A percentile compares a stretch with the other conserved stretches of the same genome.
These are phyloP conservation scores for Drepanosiphum platanoidis DNA, from an alignment of 2,888 invertebrate species.

Conservation along the genomic window DNA sequence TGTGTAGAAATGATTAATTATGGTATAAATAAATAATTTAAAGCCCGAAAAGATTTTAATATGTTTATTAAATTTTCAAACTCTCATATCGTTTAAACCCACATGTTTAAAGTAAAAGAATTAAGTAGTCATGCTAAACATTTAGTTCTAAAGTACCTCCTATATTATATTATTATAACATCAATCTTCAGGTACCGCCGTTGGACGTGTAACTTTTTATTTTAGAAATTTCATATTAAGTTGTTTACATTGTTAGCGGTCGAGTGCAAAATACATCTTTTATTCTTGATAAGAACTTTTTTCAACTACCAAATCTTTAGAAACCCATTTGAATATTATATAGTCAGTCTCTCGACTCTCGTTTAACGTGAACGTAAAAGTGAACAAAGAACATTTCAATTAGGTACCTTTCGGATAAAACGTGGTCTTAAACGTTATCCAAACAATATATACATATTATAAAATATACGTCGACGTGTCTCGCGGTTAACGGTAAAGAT, in stretches of 20 bases:
- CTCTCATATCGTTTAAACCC: too few species aligned
- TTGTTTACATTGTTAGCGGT: background rate
- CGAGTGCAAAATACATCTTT: background rate
- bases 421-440: conserved; percentile 16
- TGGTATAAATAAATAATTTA: too few species aligned
- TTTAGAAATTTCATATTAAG: background rate
- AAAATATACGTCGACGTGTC: conserved; percentile 14
- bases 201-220: background rate
- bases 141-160: too few species aligned
- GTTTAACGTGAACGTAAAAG: background rate
- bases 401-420: conserved; percentile 17
- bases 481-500: conserved; percentile 53
- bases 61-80: too few species aligned
- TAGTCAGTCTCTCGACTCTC: background rate
- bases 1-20: too few species aligned
- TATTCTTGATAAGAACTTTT: background rate
- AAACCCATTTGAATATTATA: background rate
- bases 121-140: too few species aligned
- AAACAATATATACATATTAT: conserved; percentile 1
- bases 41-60: too few species aligned
- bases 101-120: too few species aligned
- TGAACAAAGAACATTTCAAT: conserved; percentile 43
- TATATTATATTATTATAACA: too few species aligned
- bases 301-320: background rate
- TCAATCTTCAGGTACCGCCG: background rate